Conservation (phyloP, 2,888 invertebrate genomes). For the Blastobasis adustella region DNA sequence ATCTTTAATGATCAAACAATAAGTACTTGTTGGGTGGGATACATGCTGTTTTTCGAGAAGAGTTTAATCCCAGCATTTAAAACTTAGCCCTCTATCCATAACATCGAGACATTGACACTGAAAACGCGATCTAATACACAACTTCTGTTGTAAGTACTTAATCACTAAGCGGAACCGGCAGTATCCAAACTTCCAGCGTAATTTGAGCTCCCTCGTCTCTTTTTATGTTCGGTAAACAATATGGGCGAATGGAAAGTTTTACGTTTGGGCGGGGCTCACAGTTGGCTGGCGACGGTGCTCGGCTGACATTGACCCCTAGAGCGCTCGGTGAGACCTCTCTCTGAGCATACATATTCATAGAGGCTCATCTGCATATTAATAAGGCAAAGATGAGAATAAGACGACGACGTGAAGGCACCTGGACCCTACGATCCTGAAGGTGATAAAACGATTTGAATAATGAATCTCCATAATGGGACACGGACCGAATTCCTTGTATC, state of each 20-base stretch:
- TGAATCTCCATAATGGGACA: slow-evolving; percentile 1
- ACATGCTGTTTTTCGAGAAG: no score
- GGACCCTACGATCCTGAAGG: slow-evolving; percentile 1
- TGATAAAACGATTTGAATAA: slow-evolving; percentile 4
- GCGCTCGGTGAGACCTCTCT: slow-evolving; percentile 52
- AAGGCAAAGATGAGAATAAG: slow-evolving; percentile 35
- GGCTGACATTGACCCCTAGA: slow-evolving; percentile 63
- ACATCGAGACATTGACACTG: slow-evolving; percentile 19
- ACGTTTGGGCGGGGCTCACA: slow-evolving; percentile 29
- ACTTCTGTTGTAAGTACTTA: slow-evolving; percentile 24
- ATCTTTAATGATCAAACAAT: no score
- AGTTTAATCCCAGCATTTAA: no score
- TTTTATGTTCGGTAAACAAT: slow-evolving; percentile 22
- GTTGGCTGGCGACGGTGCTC: slow-evolving; percentile 35
- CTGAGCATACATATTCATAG: slow-evolving; percentile 53
- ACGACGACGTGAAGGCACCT: slow-evolving; percentile 26
- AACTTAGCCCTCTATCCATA: no score
- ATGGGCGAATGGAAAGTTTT: slow-evolving; percentile 30
- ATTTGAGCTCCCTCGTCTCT: slow-evolving; percentile 28
- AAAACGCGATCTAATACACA: slow-evolving; percentile 22
- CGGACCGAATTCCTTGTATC: background rate
- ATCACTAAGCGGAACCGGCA: slow-evolving; percentile 41
- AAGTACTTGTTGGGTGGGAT: no score
- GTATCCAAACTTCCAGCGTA: slow-evolving; percentile 26
- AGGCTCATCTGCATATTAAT: slow-evolving; percentile 54